These are phyloP conservation scores for Chascanopsetta lugubris DNA, from an alignment of 2,113 vertebrate species.

Conservation along the genomic window DNA sequence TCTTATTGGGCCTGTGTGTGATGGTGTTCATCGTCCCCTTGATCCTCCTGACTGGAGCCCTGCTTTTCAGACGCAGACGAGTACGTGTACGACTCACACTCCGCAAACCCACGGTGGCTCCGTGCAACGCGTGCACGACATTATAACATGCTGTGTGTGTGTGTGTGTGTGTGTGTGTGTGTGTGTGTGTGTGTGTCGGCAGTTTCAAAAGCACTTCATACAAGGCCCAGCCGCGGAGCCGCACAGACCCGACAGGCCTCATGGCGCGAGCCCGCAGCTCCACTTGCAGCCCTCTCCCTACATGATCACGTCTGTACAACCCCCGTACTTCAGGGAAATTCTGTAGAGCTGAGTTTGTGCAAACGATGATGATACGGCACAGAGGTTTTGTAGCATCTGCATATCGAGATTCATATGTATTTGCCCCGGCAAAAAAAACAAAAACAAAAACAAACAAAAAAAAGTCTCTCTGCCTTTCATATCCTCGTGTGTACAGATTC, in stretches of 20 bases:
- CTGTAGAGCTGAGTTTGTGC: not conserved
- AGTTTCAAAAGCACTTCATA: constrained; percentile 49
- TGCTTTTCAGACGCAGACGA: constrained; percentile 32
- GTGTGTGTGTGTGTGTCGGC: too few relatives aligned
- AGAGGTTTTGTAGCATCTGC: too few relatives aligned
- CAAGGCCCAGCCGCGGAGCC: not conserved
- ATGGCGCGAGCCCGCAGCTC: not conserved
- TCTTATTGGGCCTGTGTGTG: constrained; percentile 31
- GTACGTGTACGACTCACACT: constrained; percentile 38
- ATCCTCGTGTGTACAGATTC: too few relatives aligned
- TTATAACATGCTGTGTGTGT: too few relatives aligned
- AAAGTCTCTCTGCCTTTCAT: too few relatives aligned
- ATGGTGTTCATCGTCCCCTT: not conserved
- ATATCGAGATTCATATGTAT: too few relatives aligned
- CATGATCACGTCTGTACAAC: not conserved
- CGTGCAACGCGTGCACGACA: too few relatives aligned
- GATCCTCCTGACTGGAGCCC: not conserved
- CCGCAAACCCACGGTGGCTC: too few relatives aligned
- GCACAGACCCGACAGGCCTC: not conserved
- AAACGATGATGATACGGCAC: not conserved
- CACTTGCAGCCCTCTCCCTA: not conserved
- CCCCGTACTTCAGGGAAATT: not conserved
- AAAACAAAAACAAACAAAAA: too few relatives aligned
- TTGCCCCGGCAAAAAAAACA: too few relatives aligned
- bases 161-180: too few relatives aligned